phyloP scores from a whole-genome alignment of 1,140 invertebrate species.

The Cataglyphis hispanica region DNA sequence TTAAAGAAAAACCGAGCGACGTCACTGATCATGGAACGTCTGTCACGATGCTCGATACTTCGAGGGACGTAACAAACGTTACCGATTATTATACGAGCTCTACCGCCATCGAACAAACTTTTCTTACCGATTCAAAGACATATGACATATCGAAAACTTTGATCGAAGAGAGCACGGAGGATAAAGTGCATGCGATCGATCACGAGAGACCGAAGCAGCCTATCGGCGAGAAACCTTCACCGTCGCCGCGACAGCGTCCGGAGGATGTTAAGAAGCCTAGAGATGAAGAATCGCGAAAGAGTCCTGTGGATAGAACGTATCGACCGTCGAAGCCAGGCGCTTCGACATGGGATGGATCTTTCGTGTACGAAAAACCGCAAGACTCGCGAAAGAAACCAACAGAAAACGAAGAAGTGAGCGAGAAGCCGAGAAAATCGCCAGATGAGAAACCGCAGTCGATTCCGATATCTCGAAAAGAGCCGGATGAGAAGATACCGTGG shows the following conservation, averaged over 20 bases:
- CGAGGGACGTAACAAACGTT: slow-evolving; percentile 23
- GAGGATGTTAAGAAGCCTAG: slow-evolving; percentile 1
- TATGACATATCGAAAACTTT: slow-evolving; percentile 34
- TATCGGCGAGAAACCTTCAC: slow-evolving; percentile 21
- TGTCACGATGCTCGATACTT: slow-evolving; percentile 16
- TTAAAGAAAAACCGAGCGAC: background rate
- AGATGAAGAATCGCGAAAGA: slow-evolving; percentile 36
- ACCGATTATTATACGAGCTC: slow-evolving; percentile 53
- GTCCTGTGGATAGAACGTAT: slow-evolving; percentile 25
- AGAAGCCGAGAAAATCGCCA: slow-evolving; percentile 56
- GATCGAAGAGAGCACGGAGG: background rate
- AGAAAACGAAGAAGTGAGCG: background rate
- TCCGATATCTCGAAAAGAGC: background rate
- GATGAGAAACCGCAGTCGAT: slow-evolving; percentile 40
- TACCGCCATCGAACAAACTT: slow-evolving; percentile 19
- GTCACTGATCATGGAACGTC: background rate
- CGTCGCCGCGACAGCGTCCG: slow-evolving; percentile 16
- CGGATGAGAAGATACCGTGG: slow-evolving; percentile 17
- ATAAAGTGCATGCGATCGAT: background rate
- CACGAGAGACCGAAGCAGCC: background rate
- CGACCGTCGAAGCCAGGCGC: slow-evolving; percentile 71
- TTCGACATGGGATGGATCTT: slow-evolving; percentile 78
- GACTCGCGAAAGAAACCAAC: slow-evolving; percentile 39
- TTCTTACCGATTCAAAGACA: slow-evolving; percentile 22
- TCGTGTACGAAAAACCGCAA: slow-evolving; percentile 70